Conservation (phyloP, 1,140 invertebrate species). For the Conus betulinus region DNA sequence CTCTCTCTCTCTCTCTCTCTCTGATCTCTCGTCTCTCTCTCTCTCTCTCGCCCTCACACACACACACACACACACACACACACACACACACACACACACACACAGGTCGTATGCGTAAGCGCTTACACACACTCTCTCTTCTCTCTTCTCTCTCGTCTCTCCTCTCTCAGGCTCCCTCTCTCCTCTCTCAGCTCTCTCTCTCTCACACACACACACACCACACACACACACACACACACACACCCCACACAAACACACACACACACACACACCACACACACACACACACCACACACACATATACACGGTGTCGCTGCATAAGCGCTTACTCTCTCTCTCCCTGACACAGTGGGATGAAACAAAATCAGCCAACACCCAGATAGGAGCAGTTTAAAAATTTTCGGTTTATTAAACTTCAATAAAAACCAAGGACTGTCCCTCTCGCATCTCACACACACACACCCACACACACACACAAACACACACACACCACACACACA, state of each 20-base stretch:
- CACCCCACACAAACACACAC: not conserved
- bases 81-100: not conserved
- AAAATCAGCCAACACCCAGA: no score
- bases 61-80: conserved; percentile 15
- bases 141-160: no score
- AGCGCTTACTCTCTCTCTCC: no score
- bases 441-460: not conserved
- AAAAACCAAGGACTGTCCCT: no score
- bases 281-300: not conserved
- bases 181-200: no score
- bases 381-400: no score
- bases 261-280: conserved; percentile 16
- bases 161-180: no score
- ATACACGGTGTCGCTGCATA: not conserved
- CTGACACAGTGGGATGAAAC: no score
- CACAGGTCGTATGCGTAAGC: not conserved
- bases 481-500: conserved; percentile 25
- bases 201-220: conserved; percentile 3
- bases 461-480: not conserved
- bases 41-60: not conserved
- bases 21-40: no score
- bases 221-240: conserved; percentile 16
- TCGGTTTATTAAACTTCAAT: no score
- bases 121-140: no score
- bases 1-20: not conserved